Percentiles rank a stretch among this genome's conserved stretches.
These are phyloP conservation scores for Anthopleura sola DNA, from an alignment of 64 coral and sea anemone genomes.

Conservation along the genomic window DNA sequence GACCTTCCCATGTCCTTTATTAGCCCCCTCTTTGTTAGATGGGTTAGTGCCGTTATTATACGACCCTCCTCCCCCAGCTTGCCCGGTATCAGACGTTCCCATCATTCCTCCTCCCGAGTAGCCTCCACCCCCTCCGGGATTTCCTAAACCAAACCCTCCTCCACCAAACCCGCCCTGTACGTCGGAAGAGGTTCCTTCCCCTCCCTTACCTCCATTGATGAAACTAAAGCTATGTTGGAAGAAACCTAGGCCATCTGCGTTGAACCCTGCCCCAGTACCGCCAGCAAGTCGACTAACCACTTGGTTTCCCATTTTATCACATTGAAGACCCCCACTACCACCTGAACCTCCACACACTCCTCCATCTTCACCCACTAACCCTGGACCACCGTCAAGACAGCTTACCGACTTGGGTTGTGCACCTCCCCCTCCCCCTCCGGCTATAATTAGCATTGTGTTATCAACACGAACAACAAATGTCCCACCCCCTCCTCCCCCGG, in stretches of 20 bases:
- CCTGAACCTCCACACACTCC: slow-evolving; percentile 44
- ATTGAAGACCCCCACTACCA: slow-evolving; percentile 40
- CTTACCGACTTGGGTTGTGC: neutral
- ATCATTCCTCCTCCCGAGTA: slow-evolving; percentile 65
- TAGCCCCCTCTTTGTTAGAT: slow-evolving; percentile 56
- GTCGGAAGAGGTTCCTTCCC: slow-evolving; percentile 19
- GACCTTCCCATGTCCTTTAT: slow-evolving; percentile 62
- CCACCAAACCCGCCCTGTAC: slow-evolving; percentile 2
- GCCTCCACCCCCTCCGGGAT: slow-evolving; percentile 50
- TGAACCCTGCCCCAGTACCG: slow-evolving; percentile 32
- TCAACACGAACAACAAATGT: slow-evolving; percentile 49
- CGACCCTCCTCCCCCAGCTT: slow-evolving; percentile 66
- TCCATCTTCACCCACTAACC: slow-evolving; percentile 59
- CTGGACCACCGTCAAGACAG: slow-evolving; percentile 56
- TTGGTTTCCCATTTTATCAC: neutral
- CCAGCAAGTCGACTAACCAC: no score
- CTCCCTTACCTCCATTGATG: slow-evolving; percentile 50
- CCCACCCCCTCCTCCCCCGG: slow-evolving; percentile 70
- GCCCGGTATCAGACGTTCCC: neutral
- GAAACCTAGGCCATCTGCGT: slow-evolving; percentile 13
- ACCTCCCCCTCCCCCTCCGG: slow-evolving; percentile 78
- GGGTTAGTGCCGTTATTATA: slow-evolving; percentile 53
- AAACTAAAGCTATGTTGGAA: slow-evolving; percentile 31
- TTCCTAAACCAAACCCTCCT: neutral
- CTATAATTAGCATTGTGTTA: slow-evolving; percentile 59